phyloP scores from a whole-genome alignment of 2,113 vertebrate genomes.

The Anguilla japonica region DNA sequence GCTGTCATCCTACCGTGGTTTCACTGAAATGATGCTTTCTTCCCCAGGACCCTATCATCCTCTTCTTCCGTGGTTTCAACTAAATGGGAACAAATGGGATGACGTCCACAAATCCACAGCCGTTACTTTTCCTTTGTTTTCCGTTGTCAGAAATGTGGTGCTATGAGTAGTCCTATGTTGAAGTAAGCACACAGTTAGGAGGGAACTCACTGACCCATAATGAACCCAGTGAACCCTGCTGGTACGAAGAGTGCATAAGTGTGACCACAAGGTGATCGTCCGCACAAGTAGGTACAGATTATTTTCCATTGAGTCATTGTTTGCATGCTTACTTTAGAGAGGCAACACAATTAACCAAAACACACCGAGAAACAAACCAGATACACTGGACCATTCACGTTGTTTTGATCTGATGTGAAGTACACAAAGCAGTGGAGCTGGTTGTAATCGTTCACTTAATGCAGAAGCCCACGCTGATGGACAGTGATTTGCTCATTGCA shows the following conservation, averaged over 20 bases:
- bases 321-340: not conserved
- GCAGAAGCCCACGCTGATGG: not conserved
- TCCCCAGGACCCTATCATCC: slow-evolving; percentile 69
- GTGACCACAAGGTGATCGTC: not conserved
- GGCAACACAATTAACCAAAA: not conserved
- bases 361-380: not conserved
- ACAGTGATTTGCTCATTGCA: not conserved
- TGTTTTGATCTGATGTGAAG: not conserved
- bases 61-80: slow-evolving; percentile 76
- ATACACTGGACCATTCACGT: not conserved
- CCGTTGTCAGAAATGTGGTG: not conserved
- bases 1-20: slow-evolving; percentile 35
- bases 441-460: not conserved
- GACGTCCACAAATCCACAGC: slow-evolving; percentile 33
- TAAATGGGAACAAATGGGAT: slow-evolving; percentile 59
- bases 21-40: slow-evolving; percentile 56
- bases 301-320: not conserved
- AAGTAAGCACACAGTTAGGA: not conserved
- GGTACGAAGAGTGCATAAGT: not conserved
- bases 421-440: not conserved
- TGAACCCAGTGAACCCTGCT: not conserved
- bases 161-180: not conserved
- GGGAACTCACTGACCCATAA: not conserved
- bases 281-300: not conserved
- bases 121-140: slow-evolving; percentile 7